Evolutionary conservation across 37 sponge, comb jelly and placozoan genomes (phyloP).

Genomic region (Aplysina aerophoba): DNA sequence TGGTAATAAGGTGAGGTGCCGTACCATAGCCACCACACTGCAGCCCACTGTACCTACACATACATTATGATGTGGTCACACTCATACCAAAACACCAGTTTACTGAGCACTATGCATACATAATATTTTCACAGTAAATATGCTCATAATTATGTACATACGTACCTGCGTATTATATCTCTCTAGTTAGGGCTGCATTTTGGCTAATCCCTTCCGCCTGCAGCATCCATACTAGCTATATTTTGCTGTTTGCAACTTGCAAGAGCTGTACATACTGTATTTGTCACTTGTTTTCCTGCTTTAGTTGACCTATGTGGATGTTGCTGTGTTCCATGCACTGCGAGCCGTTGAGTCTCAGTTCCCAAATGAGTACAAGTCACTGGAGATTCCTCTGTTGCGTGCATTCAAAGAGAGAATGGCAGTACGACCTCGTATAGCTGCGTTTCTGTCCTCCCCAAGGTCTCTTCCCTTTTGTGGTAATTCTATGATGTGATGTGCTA

Average conservation of each 20-base stretch:
- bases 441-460: constrained; percentile 33
- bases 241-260: not conserved
- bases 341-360: constrained; percentile 43
- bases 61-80: not conserved
- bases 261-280: not conserved
- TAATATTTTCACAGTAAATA: not conserved
- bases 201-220: no score
- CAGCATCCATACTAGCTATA: not conserved
- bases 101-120: no score
- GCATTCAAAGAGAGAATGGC: constrained; percentile 65
- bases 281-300: not conserved
- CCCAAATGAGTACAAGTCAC: constrained; percentile 42
- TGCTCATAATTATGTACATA: not conserved
- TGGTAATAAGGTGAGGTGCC: constrained; percentile 37
- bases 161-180: no score
- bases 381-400: constrained; percentile 36
- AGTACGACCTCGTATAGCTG: constrained; percentile 33
- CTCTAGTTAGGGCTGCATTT: no score
- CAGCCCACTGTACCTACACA: not conserved
- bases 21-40: not conserved
- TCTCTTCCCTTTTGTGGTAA: constrained; percentile 48
- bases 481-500: constrained; percentile 49
- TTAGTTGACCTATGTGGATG: constrained; percentile 64
- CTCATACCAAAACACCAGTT: no score
- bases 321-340: constrained; percentile 52